A percentile compares a stretch with the other conserved stretches of the same genome.
These are phyloP conservation scores for Sebastes steindachneri DNA, from an alignment of 2,797 vertebrate species.

Conservation along the genomic window DNA sequence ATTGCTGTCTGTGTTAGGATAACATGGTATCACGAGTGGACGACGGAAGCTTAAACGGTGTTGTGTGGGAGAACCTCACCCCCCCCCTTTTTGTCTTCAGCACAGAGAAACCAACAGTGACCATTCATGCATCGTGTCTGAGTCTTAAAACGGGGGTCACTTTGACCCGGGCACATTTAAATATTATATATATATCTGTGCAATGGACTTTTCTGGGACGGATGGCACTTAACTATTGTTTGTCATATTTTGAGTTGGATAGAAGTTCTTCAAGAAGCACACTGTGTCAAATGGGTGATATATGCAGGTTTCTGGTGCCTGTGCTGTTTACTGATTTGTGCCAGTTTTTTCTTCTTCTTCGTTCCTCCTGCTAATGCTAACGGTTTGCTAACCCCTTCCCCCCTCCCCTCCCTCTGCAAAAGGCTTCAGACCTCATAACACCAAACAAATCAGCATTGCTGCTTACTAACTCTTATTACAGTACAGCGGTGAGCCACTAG, in stretches of 20 bases:
- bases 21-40: constrained; percentile 57
- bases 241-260: constrained; percentile 61
- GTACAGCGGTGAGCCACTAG: constrained; percentile 68
- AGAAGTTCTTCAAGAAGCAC: constrained; percentile 75
- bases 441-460: constrained; percentile 79
- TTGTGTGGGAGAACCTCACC: constrained; percentile 60
- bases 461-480: constrained; percentile 77
- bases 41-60: constrained; percentile 55
- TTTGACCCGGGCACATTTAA: constrained; percentile 73
- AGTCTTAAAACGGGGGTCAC: constrained; percentile 72
- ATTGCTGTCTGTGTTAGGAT: constrained; percentile 88
- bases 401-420: constrained; percentile 21
- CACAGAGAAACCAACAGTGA: constrained; percentile 68
- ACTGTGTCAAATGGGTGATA: constrained; percentile 75
- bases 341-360: constrained; percentile 62
- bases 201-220: constrained; percentile 74
- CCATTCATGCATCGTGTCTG: constrained; percentile 70
- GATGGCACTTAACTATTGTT: constrained; percentile 61
- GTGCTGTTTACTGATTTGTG: constrained; percentile 75
- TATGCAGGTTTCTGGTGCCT: constrained; percentile 58
- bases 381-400: constrained; percentile 41
- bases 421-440: constrained; percentile 75
- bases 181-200: constrained; percentile 65
- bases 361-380: constrained; percentile 49
- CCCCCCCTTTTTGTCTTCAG: constrained; percentile 42